phyloP scores from a whole-genome alignment of 2,888 invertebrate species.

The Cerceris ruficornis region DNA sequence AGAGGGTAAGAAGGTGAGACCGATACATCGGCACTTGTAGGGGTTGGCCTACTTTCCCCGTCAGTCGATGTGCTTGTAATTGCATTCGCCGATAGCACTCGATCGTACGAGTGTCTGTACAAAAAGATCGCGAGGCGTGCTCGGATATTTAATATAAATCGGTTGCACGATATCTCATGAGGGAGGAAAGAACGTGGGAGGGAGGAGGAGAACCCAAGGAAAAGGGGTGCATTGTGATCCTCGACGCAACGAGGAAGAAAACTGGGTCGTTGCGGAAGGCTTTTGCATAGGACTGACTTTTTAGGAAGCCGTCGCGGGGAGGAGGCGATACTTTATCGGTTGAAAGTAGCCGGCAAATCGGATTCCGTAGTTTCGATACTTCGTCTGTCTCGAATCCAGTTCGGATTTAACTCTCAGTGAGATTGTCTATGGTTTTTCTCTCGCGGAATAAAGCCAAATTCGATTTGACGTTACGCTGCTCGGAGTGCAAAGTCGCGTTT shows the following conservation, averaged over 20 bases:
- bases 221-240: conserved; percentile 32
- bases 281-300: conserved; percentile 19
- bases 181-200: conserved; percentile 11
- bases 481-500: background rate
- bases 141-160: conserved; percentile 61
- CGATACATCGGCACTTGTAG: conserved; percentile 38
- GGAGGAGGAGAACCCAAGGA: conserved; percentile 1
- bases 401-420: background rate
- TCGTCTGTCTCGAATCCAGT: background rate
- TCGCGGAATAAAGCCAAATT: no score
- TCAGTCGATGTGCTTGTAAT: conserved; percentile 56
- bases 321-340: conserved; percentile 14
- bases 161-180: conserved; percentile 40
- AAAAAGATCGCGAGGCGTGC: conserved; percentile 14
- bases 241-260: conserved; percentile 30
- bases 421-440: no score
- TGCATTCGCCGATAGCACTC: conserved; percentile 50
- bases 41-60: conserved; percentile 65
- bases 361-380: conserved; percentile 9
- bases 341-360: conserved; percentile 12
- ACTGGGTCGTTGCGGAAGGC: conserved; percentile 33
- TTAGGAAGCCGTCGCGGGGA: conserved; percentile 2
- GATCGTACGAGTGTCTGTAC: conserved; percentile 23
- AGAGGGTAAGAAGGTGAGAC: background rate
- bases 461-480: no score